Base-by-base conservation (phyloP, 2,113 vertebrate species). In the Colius striatus region DNA sequence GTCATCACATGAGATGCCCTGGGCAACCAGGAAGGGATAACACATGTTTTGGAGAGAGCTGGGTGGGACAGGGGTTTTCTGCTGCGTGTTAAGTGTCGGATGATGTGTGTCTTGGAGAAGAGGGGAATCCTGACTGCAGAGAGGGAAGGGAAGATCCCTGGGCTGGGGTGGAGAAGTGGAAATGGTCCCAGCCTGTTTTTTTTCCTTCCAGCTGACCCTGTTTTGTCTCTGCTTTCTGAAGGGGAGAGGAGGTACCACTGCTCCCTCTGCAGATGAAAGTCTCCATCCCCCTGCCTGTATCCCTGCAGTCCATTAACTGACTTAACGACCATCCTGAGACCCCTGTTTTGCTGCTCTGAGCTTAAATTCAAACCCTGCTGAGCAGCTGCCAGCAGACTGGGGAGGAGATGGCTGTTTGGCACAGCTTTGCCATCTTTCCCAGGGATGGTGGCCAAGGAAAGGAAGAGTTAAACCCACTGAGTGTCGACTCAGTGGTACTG, bases 121-220 rank as follows among this genome's bases (percentile, higher is more conserved):
- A 75, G 38, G 29, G 26, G 38, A 75, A 72, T 87, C 48, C 70
- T 87, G 48, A 43, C n/a, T 47, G 13, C 12, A 16, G 26, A 34
- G 16, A 68, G 38, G 4, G 30, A 29, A 18, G 25, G 67, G 16
- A 72, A 85, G 43, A 26, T 55, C 62, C 14, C 23, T 45, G 43
- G 76, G 21, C 4, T 5, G 20, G 15, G 11, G 11, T 21, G 26
- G 1, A 7, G 38, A 41, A 41, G 38, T 41, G 38, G 38, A 29
- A 54, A 36, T 3, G 5, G 34, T 45, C 5, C 2, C 8, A 13
- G 2, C 1, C 0, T 8, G 3, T 20, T 32, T 47, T 34, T 38
- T 25, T 12, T 3, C 6, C 11, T 57, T 54, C 10, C 5, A 20
- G 12, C 13, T 41, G 25, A 14, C n/a, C 11, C 10, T 57, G 5